Evolutionary conservation across 2,888 invertebrate genomes (phyloP).

Genomic region (Amblyjoppa proteus): DNA sequence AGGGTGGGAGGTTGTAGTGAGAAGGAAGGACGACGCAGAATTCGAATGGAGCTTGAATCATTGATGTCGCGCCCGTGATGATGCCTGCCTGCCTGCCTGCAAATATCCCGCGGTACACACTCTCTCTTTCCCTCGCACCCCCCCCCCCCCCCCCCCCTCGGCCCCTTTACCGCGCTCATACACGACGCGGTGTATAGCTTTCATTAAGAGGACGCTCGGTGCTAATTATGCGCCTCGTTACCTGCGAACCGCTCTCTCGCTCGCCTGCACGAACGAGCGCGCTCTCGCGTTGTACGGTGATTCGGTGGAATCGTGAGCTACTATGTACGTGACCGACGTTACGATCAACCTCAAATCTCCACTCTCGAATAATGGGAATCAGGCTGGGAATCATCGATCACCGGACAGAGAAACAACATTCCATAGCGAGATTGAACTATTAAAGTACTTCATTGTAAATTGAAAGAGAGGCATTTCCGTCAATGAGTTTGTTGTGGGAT

Average conservation of each 20-base stretch:
- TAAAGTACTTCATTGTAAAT: neutral
- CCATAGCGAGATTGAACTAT: neutral
- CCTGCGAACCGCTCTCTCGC: slow-evolving; percentile 50
- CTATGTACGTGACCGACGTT: slow-evolving; percentile 59
- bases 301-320: slow-evolving; percentile 37
- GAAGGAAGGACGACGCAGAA: slow-evolving; percentile 15
- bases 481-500: no score
- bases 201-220: slow-evolving; percentile 72
- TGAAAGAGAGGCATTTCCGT: no score
- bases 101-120: neutral
- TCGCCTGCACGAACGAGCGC: slow-evolving; percentile 31
- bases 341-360: slow-evolving; percentile 48
- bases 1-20: neutral
- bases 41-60: slow-evolving; percentile 40
- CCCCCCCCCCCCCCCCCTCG: no score
- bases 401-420: neutral
- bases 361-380: slow-evolving; percentile 30
- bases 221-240: slow-evolving; percentile 75
- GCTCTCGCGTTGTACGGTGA: slow-evolving; percentile 28
- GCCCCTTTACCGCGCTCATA: slow-evolving; percentile 38
- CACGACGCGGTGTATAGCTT: slow-evolving; percentile 62
- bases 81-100: neutral
- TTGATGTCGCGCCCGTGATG: slow-evolving; percentile 7
- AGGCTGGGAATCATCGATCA: neutral
- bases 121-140: slow-evolving; percentile 30